Conservation (phyloP, 2,113 vertebrate species). For the Pluvianellus socialis region DNA sequence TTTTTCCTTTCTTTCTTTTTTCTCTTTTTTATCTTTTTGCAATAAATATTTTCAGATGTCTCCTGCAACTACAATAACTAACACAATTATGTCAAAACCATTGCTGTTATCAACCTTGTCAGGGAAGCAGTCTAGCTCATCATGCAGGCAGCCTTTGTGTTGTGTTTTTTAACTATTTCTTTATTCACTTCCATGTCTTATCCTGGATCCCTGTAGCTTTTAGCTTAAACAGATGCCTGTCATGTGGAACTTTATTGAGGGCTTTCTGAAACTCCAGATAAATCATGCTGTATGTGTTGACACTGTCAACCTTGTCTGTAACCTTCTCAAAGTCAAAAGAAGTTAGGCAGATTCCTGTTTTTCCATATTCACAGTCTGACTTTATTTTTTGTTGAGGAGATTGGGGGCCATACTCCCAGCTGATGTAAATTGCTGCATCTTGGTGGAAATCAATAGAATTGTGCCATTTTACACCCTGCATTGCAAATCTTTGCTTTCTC, state of each 20-base stretch:
- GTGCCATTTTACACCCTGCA: background rate
- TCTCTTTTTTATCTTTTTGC: background rate
- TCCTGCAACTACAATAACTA: constrained; percentile 33
- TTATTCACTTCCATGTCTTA: constrained; percentile 63
- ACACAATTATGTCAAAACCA: constrained; percentile 38
- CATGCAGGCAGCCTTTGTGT: constrained; percentile 17
- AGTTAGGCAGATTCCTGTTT: constrained; percentile 50
- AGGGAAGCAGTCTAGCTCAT: constrained; percentile 3
- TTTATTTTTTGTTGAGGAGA: constrained; percentile 9
- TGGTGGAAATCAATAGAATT: background rate
- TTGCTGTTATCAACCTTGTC: constrained; percentile 22
- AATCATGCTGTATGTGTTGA: constrained; percentile 72
- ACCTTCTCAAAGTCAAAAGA: constrained; percentile 79
- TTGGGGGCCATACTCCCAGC: background rate
- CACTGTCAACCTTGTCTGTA: constrained; percentile 72
- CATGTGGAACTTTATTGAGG: constrained; percentile 80
- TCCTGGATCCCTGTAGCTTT: constrained; percentile 56
- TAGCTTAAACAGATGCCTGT: constrained; percentile 70
- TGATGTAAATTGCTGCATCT: background rate
- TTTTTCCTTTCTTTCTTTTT: background rate
- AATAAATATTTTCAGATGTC: constrained; percentile 56
- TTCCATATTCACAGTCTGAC: constrained; percentile 23
- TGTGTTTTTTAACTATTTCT: constrained; percentile 45
- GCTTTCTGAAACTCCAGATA: constrained; percentile 77
- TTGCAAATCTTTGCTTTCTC: constrained; percentile 40